Conservation (phyloP, 2,888 invertebrate genomes). For the Escarpia spicata region DNA sequence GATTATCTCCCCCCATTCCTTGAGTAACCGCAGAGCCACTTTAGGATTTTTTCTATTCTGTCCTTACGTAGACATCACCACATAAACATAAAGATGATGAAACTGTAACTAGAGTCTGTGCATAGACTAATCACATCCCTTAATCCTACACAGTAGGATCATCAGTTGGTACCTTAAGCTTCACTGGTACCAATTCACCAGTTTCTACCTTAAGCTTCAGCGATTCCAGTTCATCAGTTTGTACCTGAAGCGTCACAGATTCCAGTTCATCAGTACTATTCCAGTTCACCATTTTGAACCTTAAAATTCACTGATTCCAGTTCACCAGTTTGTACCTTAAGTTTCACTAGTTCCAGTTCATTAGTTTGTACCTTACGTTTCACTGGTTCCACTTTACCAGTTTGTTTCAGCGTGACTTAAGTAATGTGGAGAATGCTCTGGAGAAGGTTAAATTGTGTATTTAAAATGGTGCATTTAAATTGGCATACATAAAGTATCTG, state of each 20-base stretch:
- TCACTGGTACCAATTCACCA: background rate
- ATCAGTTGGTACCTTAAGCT: background rate
- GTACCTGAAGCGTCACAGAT: too few species aligned
- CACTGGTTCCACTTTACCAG: too few species aligned
- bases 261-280: too few species aligned
- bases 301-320: background rate
- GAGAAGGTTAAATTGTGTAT: background rate
- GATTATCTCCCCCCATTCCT: too few species aligned
- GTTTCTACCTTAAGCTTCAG: background rate
- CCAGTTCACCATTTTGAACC: background rate
- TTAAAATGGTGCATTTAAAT: background rate
- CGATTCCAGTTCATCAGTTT: background rate
- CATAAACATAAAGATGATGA: background rate
- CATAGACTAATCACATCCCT: background rate
- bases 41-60: background rate
- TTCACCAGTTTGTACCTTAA: background rate
- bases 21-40: too few species aligned
- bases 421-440: background rate
- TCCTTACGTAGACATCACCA: background rate
- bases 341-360: background rate
- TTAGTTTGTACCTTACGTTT: too few species aligned
- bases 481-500: background rate
- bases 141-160: conserved; percentile 5
- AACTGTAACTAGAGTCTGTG: background rate
- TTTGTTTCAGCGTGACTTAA: too few species aligned